Evolutionary conservation across 2,888 invertebrate genomes (phyloP).

Genomic region (Lordiphosa fenestrarum): DNA sequence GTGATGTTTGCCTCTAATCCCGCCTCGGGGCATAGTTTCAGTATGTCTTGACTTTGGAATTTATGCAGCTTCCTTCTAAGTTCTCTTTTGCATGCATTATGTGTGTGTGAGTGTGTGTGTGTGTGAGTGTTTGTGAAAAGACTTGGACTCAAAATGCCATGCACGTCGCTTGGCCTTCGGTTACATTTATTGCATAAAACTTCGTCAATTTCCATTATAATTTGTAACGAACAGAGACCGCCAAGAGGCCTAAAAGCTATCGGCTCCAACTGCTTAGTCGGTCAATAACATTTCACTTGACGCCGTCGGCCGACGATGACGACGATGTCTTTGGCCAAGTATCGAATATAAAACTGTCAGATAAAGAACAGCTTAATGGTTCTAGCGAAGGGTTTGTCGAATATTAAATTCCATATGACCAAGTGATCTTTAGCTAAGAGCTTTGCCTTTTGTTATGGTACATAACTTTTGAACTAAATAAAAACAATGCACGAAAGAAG

Average conservation of each 20-base stretch:
- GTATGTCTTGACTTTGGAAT: slow-evolving; percentile 39
- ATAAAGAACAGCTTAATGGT: no score
- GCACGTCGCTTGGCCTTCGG: slow-evolving; percentile 67
- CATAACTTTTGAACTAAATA: no score
- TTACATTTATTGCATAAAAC: slow-evolving; percentile 70
- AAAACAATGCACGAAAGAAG: no score
- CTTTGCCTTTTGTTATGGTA: no score
- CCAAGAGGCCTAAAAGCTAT: slow-evolving; percentile 16
- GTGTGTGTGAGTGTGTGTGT: slow-evolving; percentile 33
- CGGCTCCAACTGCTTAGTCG: slow-evolving; percentile 51
- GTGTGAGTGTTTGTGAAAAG: slow-evolving; percentile 10
- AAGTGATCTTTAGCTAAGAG: no score
- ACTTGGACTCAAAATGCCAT: slow-evolving; percentile 56
- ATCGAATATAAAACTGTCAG: no score
- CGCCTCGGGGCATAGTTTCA: slow-evolving; percentile 46
- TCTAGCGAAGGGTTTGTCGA: no score
- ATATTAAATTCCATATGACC: no score
- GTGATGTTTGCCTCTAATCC: slow-evolving; percentile 47
- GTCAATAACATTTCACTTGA: slow-evolving; percentile 60
- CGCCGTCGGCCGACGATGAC: slow-evolving; percentile 21
- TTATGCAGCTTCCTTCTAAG: slow-evolving; percentile 52
- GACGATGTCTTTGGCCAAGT: not conserved
- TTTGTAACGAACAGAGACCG: slow-evolving; percentile 31
- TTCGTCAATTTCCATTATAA: slow-evolving; percentile 57
- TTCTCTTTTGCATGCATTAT: slow-evolving; percentile 61